Evolutionary conservation across 2,113 vertebrate genomes (phyloP), one percentile per base, ranked within the genome.

Genomic region (Circaetus cinerascens): DNA sequence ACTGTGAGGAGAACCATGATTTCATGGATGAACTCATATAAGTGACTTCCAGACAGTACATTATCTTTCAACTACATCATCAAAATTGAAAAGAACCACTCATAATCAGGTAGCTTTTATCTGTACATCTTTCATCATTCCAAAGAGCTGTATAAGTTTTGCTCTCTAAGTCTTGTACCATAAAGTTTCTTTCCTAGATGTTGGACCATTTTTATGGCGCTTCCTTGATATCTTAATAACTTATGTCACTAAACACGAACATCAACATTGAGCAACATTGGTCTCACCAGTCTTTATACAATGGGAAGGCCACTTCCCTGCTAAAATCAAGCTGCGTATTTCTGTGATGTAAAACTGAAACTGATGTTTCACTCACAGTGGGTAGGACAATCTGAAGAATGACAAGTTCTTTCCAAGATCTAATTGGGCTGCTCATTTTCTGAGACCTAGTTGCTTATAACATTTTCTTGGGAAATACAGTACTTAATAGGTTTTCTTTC

Each of bases 231-330:
- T 8, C 29, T 74, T 46, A 36, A 0, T 75, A 69, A 56, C 21
- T 60, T 55, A 26, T 2, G 4, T 32, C 23, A 26, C 19, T 45
- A 56, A 64, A 79, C 22, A 55, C 9, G n/a, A 82, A 43, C 0
- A 0, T 29, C 20, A 53, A 3, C 5, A 48, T 12, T 2, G 2
- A 69, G 16, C 26, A 77, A 38, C 8, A 10, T 2, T 32, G 34
- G 18, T 53, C 32, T 53, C 18, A 38, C 17, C 10, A 17, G 27
- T 8, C 11, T 32, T 36, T 46, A 4, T 19, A 36, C 26, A 69
- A 32, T 0, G 6, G 40, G 19, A 88, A n/a, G 34, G 57, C 46
- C 15, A 56, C 17, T 71, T 26, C 60, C 32, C 40, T 57, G 25
- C 21, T 53, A 43, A 92, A 77, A 73, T 63, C 19, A 64, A n/a